A percentile compares a stretch with the other conserved stretches of the same genome.
Conservation (phyloP, 2,113 vertebrate species). For the Oncorhynchus keta region DNA sequence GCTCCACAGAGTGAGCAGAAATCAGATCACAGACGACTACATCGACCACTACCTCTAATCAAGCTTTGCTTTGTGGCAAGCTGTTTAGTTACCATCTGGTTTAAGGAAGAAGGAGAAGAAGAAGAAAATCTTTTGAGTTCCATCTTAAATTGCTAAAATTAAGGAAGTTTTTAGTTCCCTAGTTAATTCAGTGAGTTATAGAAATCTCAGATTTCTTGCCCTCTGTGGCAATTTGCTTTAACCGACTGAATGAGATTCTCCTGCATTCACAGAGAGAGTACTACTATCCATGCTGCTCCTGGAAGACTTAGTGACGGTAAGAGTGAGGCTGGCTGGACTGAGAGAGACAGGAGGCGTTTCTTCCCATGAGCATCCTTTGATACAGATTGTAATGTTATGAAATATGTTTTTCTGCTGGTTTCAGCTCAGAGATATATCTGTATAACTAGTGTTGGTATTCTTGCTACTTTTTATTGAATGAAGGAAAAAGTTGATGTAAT, state of each 20-base stretch:
- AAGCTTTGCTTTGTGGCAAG: slow-evolving; percentile 37
- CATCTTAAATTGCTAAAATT: slow-evolving; percentile 74
- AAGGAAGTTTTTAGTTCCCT: slow-evolving; percentile 80
- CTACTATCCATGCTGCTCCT: slow-evolving; percentile 8
- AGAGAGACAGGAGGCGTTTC: slow-evolving; percentile 54
- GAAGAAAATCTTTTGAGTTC: slow-evolving; percentile 60
- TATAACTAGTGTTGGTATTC: neutral
- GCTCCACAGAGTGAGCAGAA: neutral
- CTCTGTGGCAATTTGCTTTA: slow-evolving; percentile 67
- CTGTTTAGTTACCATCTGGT: slow-evolving; percentile 65
- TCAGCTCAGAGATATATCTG: too few species aligned
- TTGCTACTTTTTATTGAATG: neutral
- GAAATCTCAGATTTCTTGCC: slow-evolving; percentile 68
- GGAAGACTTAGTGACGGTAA: slow-evolving; percentile 43
- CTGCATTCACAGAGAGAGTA: slow-evolving; percentile 28
- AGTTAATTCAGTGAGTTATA: slow-evolving; percentile 73
- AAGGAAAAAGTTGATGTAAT: neutral
- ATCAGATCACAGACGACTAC: neutral
- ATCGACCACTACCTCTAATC: neutral
- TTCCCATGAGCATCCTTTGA: slow-evolving; percentile 5
- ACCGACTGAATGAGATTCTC: slow-evolving; percentile 48
- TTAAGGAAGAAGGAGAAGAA: slow-evolving; percentile 69
- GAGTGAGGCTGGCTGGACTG: slow-evolving; percentile 25
- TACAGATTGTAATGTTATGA: neutral
- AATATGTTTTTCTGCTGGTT: neutral